Evolutionary conservation across 2,113 vertebrate genomes (phyloP).

Genomic region (Ranitomeya imitator): DNA sequence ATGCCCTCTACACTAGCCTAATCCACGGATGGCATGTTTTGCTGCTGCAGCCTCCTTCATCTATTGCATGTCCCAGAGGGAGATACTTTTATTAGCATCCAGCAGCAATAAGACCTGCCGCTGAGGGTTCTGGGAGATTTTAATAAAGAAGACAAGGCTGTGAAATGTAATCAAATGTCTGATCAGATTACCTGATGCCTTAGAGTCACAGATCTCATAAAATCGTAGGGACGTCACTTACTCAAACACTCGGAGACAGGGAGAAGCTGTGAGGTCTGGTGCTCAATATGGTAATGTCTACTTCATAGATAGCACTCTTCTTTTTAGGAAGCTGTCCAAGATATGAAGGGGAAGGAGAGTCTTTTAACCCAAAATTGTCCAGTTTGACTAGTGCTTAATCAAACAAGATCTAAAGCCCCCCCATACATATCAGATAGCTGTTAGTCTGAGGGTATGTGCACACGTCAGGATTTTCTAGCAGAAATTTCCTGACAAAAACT

Average conservation of each 20-base stretch:
- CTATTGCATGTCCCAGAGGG: conserved; percentile 45
- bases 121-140: conserved; percentile 89
- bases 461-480: no score
- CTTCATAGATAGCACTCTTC: conserved; percentile 12
- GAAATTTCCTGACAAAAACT: no score
- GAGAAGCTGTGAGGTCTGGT: conserved; percentile 6
- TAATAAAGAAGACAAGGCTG: conserved; percentile 93
- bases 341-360: neutral
- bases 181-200: conserved; percentile 83
- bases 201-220: conserved; percentile 58
- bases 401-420: neutral
- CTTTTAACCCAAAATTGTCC: neutral
- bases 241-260: conserved; percentile 28
- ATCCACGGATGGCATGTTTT: conserved; percentile 17
- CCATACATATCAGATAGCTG: no score
- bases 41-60: neutral
- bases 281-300: neutral
- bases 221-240: conserved; percentile 45
- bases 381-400: neutral
- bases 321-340: conserved; percentile 5
- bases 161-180: conserved; percentile 94
- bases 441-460: no score
- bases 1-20: neutral
- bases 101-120: conserved; percentile 60
- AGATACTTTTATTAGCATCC: conserved; percentile 60